These are phyloP conservation scores for Ernsta delagoae DNA, from an alignment of 2,888 invertebrate species.

Conservation along the genomic window DNA sequence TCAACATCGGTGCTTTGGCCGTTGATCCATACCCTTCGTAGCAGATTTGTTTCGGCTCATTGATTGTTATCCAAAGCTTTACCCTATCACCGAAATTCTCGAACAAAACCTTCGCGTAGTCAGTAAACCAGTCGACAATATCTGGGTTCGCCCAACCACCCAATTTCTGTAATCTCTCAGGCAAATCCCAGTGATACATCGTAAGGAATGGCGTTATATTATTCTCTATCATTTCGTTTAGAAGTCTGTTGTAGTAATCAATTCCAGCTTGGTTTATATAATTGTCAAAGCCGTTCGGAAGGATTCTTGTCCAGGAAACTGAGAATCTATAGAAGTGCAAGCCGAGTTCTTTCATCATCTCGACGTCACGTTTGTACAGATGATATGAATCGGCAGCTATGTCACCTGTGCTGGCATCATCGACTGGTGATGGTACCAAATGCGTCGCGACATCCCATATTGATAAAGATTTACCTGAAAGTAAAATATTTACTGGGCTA, in stretches of 20 bases:
- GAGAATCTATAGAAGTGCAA: constrained; percentile 85
- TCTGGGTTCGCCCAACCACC: constrained; percentile 83
- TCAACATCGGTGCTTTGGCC: too few species aligned
- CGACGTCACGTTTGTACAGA: constrained; percentile 82
- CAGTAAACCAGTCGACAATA: constrained; percentile 75
- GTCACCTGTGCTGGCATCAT: constrained; percentile 71
- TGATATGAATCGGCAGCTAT: constrained; percentile 86
- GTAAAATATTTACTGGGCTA: not conserved
- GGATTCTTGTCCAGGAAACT: constrained; percentile 87
- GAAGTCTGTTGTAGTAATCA: constrained; percentile 87
- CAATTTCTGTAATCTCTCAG: constrained; percentile 78
- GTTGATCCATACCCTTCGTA: constrained; percentile 74
- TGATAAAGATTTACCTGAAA: constrained; percentile 83
- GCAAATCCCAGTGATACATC: constrained; percentile 84
- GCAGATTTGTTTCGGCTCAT: constrained; percentile 81
- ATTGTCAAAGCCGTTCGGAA: constrained; percentile 84
- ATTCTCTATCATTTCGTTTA: constrained; percentile 74
- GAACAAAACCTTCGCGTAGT: constrained; percentile 76
- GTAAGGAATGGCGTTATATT: constrained; percentile 84
- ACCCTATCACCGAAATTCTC: constrained; percentile 78
- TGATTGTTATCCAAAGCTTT: constrained; percentile 85
- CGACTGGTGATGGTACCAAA: constrained; percentile 52
- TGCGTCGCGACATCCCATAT: constrained; percentile 81
- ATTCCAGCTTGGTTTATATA: constrained; percentile 86
- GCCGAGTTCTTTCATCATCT: constrained; percentile 71